Percentiles rank a stretch among this genome's conserved stretches.
Evolutionary conservation across 1,140 invertebrate species (phyloP).

Genomic region (Acromyrmex charruanus): DNA sequence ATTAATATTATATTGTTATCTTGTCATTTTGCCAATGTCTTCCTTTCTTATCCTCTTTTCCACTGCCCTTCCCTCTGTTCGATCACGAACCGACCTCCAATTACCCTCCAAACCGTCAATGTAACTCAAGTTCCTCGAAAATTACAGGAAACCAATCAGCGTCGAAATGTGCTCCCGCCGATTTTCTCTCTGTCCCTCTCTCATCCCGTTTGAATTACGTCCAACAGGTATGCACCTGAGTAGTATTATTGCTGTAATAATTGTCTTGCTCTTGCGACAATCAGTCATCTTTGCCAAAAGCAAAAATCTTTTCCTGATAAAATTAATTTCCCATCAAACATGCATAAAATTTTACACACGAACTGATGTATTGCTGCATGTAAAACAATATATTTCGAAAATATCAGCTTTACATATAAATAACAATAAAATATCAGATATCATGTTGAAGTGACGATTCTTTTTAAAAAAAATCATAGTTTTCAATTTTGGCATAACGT

Average conservation of each 20-base stretch:
- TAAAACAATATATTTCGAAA: neutral
- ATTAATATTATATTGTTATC: slow-evolving; percentile 79
- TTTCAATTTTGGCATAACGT: slow-evolving; percentile 2
- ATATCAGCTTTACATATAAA: neutral
- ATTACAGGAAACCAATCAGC: slow-evolving; percentile 75
- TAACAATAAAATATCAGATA: slow-evolving; percentile 14
- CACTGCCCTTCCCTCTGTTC: slow-evolving; percentile 47
- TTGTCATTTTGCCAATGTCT: slow-evolving; percentile 71
- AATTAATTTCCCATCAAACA: neutral
- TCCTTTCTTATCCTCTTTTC: slow-evolving; percentile 19
- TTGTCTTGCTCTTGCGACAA: neutral
- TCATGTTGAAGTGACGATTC: neutral
- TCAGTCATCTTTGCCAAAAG: neutral
- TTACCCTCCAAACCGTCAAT: slow-evolving; percentile 71
- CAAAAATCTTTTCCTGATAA: neutral
- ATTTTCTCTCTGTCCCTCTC: slow-evolving; percentile 1
- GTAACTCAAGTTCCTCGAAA: slow-evolving; percentile 68
- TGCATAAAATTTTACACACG: neutral
- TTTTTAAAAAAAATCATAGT: neutral
- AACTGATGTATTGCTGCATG: neutral
- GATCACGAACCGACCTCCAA: slow-evolving; percentile 66
- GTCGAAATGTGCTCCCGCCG: slow-evolving; percentile 54
- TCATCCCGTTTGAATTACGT: slow-evolving; percentile 11
- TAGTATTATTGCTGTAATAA: slow-evolving; percentile 22
- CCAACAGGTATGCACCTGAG: slow-evolving; percentile 62